Evolutionary conservation across 2,113 vertebrate species (phyloP).

Genomic region (Oncorhynchus masou): DNA sequence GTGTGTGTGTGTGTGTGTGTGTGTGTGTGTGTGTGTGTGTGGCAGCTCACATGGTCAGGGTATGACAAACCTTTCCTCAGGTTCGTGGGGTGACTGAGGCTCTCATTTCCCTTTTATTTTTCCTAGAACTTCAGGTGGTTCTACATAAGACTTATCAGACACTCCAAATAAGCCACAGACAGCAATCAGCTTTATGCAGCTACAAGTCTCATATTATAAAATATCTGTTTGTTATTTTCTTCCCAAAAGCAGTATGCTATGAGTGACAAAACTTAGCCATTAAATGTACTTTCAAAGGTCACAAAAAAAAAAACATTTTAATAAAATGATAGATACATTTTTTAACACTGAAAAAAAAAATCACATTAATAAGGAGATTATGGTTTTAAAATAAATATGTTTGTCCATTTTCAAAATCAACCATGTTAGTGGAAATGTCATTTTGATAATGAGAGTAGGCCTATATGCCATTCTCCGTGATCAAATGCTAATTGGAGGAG

Average conservation of each 20-base stretch:
- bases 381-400: too few relatives aligned
- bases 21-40: constrained; percentile 14
- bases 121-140: constrained; percentile 36
- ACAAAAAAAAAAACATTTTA: too few relatives aligned
- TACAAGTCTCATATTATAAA: not conserved
- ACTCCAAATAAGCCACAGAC: not conserved
- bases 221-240: not conserved
- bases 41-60: constrained; percentile 42
- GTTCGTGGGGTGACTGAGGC: constrained; percentile 37
- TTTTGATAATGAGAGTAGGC: not conserved
- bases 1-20: constrained; percentile 26
- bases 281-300: too few relatives aligned
- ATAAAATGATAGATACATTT: too few relatives aligned
- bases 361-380: too few relatives aligned
- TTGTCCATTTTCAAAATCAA: not conserved
- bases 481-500: not conserved
- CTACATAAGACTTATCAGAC: not conserved
- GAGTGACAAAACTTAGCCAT: too few relatives aligned
- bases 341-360: too few relatives aligned
- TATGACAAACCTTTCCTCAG: constrained; percentile 51
- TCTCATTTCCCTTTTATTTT: constrained; percentile 52
- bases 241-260: too few relatives aligned
- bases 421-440: not conserved
- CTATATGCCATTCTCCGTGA: not conserved
- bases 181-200: not conserved